Conservation (phyloP, 2,797 vertebrate species). For the Dendrocincla fuliginosa region DNA sequence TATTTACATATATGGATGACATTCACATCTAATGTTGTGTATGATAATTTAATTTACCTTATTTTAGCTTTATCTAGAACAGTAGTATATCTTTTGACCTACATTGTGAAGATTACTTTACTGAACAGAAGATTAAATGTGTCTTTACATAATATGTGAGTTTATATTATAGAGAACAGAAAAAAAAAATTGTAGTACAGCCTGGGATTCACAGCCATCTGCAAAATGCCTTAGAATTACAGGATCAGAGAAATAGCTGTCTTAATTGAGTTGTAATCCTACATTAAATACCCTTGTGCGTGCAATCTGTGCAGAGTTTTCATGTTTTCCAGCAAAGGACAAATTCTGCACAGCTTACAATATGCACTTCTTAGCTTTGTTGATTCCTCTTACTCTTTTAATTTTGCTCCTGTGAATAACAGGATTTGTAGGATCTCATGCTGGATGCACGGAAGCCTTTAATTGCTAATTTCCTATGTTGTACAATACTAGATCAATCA, state of each 20-base stretch:
- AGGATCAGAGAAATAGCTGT: constrained; percentile 31
- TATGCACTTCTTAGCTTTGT: background rate
- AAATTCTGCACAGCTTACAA: background rate
- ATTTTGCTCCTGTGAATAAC: constrained; percentile 13
- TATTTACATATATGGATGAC: background rate
- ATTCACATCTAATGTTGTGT: background rate
- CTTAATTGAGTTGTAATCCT: constrained; percentile 48
- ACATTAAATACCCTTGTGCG: background rate
- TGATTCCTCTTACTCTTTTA: background rate
- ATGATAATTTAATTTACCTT: background rate
- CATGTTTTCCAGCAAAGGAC: constrained; percentile 1
- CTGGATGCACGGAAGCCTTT: background rate
- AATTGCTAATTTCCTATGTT: constrained; percentile 4
- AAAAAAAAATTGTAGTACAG: background rate
- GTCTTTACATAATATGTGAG: background rate
- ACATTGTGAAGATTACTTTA: background rate
- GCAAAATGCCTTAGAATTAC: constrained; percentile 32
- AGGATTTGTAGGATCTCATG: constrained; percentile 16
- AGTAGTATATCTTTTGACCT: background rate
- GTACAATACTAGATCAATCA: background rate
- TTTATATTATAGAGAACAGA: background rate
- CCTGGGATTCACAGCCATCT: constrained; percentile 2
- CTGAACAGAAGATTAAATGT: background rate
- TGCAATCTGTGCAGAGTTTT: background rate
- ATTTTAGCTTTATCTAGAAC: background rate